Base-by-base conservation (phyloP, 2,113 vertebrate genomes). In the Potamarius usumacintae region DNA sequence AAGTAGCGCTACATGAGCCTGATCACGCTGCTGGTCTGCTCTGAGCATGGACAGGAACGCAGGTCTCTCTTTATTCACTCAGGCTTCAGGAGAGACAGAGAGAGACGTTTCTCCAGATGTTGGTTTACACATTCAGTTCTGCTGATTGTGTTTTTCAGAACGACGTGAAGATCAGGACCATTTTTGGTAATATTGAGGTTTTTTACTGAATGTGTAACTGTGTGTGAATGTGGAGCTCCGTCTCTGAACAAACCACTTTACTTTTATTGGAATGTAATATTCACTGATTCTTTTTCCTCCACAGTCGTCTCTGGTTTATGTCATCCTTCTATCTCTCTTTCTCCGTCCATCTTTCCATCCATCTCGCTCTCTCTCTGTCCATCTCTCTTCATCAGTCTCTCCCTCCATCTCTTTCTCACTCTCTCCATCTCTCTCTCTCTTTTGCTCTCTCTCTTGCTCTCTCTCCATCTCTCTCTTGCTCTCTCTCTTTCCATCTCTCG, bases 281-380 rank as follows among this genome's bases (percentile, higher is more conserved):
- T 89, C 15, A 34, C 30, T 62, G 74, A 48, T 82, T 34, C 30
- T 92, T 92, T 88, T 77, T 84, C 81, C 85, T 88, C 87, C 82
- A 52, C 74, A 48, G 83, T 85, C 42, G 25, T 27, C 86, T 34
- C 85, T 85, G 78, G 18, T 50, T 50, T 25, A 9, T 76, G 42
- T 62, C 48, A 14, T 72, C 27, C 52, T 53, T 52, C 65, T 42
- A 15, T 1, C 8, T 27, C 11, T 67, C 12, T 63, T 20, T 34
- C 83, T 82, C 27, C 42, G 20, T 18, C 85, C n/a, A 27, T 53
- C n/a, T 12, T n/a, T 34, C 48, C 63, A 42, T 10, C 27, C 5
- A 22, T 34, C 67, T 87, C 82, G 67, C 83, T 48, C 89, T 89
- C 57, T 48, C 86, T 62, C 48, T 63, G 83, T 53, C 30, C 30